Base-by-base conservation (phyloP, 2,113 vertebrate species). In the Crotophaga sulcirostris region DNA sequence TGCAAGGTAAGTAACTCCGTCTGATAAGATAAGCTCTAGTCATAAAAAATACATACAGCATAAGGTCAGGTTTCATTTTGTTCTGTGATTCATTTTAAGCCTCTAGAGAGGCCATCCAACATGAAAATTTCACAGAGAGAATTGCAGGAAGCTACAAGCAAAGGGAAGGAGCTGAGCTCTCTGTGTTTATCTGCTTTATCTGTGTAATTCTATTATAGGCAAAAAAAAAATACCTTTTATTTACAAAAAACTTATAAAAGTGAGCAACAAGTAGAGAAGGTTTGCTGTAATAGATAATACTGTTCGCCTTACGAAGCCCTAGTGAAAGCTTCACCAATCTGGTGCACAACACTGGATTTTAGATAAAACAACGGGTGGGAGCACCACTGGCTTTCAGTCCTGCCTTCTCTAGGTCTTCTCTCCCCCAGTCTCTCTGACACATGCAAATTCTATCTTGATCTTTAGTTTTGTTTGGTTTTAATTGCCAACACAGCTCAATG, bases 11-110 rank as follows among this genome's bases (percentile, higher is more conserved):
- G 84, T 63, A 74, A 62, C 9, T 5, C 9, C 8, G 25, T 15
- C 54, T 59, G 60, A 21, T 49, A 21, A 88, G 84, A 89, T 76
- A 68, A 88, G 84, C 40, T 82, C 79, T 47, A 81, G 51, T 80
- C 94, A 93, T 95, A 87, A 96, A 96, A 97, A 93, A 94, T 93
- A 44, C 25, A 97, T 79, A 52, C 1, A 2, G 59, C 78, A 55
- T 63, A 60, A 94, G 92, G 79, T 92, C 89, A 74, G 73, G 83
- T 85, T 95, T 86, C 42, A 23, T 88, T 64, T 45, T 51, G 47
- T 67, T 87, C 76, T 58, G 4, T 20, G 44, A 62, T 59, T 96
- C 90, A 68, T 66, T 92, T 92, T 25, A 88, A 91, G 69, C 36
- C 83, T 58, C 79, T 8, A 4, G 93, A 93, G 79, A 94, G 36